Percentiles rank a stretch among this genome's conserved stretches.
Evolutionary conservation across 2,113 vertebrate species (phyloP).

Genomic region (Macrotus californicus): DNA sequence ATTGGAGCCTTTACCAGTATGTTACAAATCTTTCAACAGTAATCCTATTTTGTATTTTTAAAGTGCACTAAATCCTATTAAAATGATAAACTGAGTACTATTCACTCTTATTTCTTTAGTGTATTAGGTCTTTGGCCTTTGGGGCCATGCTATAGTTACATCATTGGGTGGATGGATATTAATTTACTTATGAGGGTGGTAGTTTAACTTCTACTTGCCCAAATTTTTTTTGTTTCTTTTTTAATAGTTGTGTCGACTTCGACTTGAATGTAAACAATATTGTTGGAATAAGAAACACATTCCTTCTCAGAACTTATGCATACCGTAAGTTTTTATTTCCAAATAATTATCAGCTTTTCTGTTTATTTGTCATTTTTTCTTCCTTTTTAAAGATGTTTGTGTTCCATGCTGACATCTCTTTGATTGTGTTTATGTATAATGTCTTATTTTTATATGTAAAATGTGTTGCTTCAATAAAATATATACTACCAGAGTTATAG

Average conservation of each 20-base stretch:
- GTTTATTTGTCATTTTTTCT: conserved; percentile 19
- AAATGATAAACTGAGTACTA: neutral
- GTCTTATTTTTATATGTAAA: neutral
- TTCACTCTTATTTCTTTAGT: conserved; percentile 11
- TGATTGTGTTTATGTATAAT: conserved; percentile 1
- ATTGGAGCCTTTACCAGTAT: neutral
- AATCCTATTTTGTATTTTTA: conserved; percentile 37
- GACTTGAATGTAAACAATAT: conserved; percentile 99
- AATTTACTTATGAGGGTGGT: neutral
- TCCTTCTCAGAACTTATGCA: conserved; percentile 94
- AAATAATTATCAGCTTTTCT: conserved; percentile 4
- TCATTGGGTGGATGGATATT: neutral
- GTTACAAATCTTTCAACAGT: neutral
- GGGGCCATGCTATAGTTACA: neutral
- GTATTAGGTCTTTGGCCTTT: neutral
- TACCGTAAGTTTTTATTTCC: conserved; percentile 84
- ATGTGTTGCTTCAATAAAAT: conserved; percentile 4
- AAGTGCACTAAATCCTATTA: neutral
- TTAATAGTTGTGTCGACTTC: conserved; percentile 90
- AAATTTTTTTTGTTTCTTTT: conserved; percentile 12
- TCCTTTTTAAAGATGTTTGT: conserved; percentile 13
- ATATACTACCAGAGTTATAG: neutral
- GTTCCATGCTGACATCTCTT: neutral
- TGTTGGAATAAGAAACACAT: conserved; percentile 98
- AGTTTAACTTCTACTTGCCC: conserved; percentile 21